Evolutionary conservation across 2,797 vertebrate genomes (phyloP).

Genomic region (Labroides dimidiatus): DNA sequence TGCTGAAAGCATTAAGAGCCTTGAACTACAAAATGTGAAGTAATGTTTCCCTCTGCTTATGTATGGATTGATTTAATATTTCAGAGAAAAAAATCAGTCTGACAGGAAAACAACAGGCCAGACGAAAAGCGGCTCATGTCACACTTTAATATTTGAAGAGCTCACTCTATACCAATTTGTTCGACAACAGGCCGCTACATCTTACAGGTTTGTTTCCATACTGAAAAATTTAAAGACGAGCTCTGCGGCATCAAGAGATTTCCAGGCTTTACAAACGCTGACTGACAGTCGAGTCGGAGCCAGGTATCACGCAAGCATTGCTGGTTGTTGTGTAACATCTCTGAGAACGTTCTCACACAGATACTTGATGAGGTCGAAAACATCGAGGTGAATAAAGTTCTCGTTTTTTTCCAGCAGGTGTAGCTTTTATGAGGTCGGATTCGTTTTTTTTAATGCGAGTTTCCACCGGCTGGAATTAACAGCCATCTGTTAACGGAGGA

Average conservation of each 20-base stretch:
- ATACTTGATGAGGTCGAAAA: slow-evolving; percentile 6
- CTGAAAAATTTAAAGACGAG: background rate
- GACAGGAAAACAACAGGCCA: background rate
- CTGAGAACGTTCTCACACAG: background rate
- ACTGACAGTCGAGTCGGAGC: slow-evolving; percentile 1
- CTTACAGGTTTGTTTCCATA: background rate
- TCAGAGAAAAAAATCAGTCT: background rate
- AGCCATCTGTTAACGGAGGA: slow-evolving; percentile 38
- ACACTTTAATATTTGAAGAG: background rate
- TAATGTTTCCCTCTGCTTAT: background rate
- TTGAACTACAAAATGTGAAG: no score
- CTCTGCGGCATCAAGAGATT: background rate
- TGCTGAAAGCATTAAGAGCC: no score
- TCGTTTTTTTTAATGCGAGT: slow-evolving; percentile 3
- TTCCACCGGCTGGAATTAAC: slow-evolving; percentile 29
- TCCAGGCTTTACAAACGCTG: background rate
- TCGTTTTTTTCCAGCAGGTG: background rate
- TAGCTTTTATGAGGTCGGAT: slow-evolving; percentile 6
- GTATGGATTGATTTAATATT: no score
- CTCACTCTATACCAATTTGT: background rate
- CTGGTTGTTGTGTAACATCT: background rate
- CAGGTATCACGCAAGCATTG: background rate
- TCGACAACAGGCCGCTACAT: background rate
- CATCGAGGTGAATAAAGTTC: no score
- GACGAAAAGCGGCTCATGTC: background rate